Conservation (phyloP, 2,888 invertebrate species). For the Oscheius sp. region DNA sequence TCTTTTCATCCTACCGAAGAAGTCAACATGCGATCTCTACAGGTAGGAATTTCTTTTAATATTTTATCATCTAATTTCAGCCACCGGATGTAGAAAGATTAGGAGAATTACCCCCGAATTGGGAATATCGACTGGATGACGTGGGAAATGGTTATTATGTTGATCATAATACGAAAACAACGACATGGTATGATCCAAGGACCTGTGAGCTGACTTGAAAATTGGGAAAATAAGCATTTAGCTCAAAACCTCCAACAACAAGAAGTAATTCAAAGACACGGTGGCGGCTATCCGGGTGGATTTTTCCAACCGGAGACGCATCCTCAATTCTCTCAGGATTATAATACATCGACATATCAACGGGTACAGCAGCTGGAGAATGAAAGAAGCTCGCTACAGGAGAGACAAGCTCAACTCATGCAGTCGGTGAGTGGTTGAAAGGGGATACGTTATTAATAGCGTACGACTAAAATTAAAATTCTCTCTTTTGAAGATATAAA, state of each 20-base stretch:
- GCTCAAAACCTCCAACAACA: neutral
- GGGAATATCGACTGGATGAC: slow-evolving; percentile 47
- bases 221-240: neutral
- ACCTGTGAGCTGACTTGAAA: slow-evolving; percentile 17
- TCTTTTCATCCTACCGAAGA: too few relatives aligned
- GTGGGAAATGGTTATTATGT: slow-evolving; percentile 45
- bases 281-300: neutral
- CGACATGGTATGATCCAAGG: slow-evolving; percentile 50
- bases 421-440: slow-evolving; percentile 44
- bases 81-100: slow-evolving; percentile 27
- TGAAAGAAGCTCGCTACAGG: slow-evolving; percentile 48
- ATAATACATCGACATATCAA: slow-evolving; percentile 14
- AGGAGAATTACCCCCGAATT: slow-evolving; percentile 42
- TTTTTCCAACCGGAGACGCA: slow-evolving; percentile 41
- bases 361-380: slow-evolving; percentile 48
- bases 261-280: neutral
- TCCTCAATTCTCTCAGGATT: slow-evolving; percentile 30
- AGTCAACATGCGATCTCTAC: neutral
- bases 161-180: slow-evolving; percentile 48
- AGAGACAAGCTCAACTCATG: slow-evolving; percentile 47
- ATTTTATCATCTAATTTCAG: neutral
- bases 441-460: too few relatives aligned
- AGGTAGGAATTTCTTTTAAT: neutral
- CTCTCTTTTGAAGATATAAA: too few relatives aligned
- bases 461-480: too few relatives aligned